Percentiles rank a stretch among this genome's conserved stretches.
Conservation (phyloP, 2,113 vertebrate species). For the Eolophus roseicapilla region DNA sequence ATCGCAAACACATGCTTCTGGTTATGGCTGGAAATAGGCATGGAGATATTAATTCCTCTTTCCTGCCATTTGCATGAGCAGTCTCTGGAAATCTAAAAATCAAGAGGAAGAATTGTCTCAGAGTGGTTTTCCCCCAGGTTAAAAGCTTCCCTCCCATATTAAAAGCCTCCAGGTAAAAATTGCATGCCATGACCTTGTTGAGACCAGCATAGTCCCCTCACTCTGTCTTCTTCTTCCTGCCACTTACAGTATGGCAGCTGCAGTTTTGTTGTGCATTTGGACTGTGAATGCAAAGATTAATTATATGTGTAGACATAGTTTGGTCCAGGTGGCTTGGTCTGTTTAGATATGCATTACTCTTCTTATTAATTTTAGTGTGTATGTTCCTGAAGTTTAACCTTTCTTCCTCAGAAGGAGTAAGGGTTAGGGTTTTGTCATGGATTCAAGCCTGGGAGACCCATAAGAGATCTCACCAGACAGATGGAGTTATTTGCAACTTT, state of each 20-base stretch:
- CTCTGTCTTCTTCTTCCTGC: rapidly evolving
- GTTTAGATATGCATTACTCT: neutral
- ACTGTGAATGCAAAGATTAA: neutral
- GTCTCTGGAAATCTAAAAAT: neutral
- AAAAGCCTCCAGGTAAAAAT: neutral
- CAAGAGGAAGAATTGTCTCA: neutral
- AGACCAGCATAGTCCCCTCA: neutral
- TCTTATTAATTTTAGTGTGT: neutral
- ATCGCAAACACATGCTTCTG: neutral
- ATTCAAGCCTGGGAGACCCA: neutral
- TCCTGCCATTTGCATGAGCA: neutral
- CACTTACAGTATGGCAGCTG: neutral
- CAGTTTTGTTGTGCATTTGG: neutral
- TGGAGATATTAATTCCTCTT: neutral
- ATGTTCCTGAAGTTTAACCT: neutral
- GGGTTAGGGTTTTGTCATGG: neutral
- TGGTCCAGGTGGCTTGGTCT: neutral
- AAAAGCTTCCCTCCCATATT: rapidly evolving
- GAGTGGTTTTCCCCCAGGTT: neutral
- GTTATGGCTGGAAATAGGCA: neutral
- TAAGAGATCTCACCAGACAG: neutral
- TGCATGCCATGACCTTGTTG: neutral
- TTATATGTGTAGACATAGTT: neutral
- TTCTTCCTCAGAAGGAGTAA: neutral
- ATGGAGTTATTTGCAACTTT: neutral